These are phyloP conservation scores for Hafferia zeledoni DNA, from an alignment of 2,797 vertebrate species.

Conservation along the genomic window DNA sequence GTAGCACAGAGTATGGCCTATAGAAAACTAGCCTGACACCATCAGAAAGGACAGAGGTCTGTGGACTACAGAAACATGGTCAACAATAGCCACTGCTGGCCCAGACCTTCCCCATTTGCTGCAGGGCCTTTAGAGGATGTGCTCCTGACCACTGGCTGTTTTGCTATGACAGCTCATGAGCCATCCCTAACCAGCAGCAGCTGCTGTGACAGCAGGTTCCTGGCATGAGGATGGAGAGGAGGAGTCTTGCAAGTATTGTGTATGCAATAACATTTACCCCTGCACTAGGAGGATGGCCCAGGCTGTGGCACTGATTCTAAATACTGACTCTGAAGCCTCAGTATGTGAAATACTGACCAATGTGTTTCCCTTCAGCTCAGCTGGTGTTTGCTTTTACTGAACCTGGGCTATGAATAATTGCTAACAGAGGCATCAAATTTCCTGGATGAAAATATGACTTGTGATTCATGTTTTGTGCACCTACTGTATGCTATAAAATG, in stretches of 20 bases:
- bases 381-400: neutral
- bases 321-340: neutral
- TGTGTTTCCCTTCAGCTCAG: neutral
- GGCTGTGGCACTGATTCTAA: neutral
- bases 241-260: neutral
- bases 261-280: neutral
- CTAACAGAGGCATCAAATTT: neutral
- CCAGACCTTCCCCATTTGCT: fast-evolving
- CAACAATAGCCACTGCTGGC: neutral
- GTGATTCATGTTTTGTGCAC: neutral
- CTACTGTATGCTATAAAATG: neutral
- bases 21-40: neutral
- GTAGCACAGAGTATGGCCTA: neutral
- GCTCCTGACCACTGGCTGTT: neutral
- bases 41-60: neutral
- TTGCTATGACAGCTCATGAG: neutral
- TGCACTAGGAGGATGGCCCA: neutral
- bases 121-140: fast-evolving
- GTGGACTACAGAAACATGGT: fast-evolving
- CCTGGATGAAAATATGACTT: neutral
- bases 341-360: neutral
- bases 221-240: neutral
- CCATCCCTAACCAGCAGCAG: neutral
- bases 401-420: neutral
- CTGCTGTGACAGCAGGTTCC: neutral